Evolutionary conservation across 92 coral and sea anemone species (phyloP), one percentile per base, ranked within the genome.

Genomic region (Phenganax stokvisi): DNA sequence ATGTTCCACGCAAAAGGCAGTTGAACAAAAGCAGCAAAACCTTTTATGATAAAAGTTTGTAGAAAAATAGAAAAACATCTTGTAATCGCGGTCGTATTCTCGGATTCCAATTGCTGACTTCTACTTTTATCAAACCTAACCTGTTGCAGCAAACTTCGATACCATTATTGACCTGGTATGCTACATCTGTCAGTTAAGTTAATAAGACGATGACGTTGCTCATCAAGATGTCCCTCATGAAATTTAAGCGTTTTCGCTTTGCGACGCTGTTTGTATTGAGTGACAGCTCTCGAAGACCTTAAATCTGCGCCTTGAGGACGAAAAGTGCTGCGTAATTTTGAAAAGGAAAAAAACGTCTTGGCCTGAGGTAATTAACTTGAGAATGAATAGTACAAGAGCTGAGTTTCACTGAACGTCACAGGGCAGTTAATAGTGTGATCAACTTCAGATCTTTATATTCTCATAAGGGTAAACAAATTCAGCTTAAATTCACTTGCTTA

Each of bases 201-300:
- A 76, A 64, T 55, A n/a, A 76, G 56, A 57, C 81, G 55, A 29
- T 59, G 81, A 57, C 70, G 81, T 64, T n/a, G 9, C 31, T 47
- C 55, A 76, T 76, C 67, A 75, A 12, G 20, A 56, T 75, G 12
- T 52, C 67, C 29, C 31, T 55, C 27, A 75, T 56, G 80, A 54
- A 75, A 75, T 75, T 76, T 76, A 76, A 57, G 69, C 70, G 61
- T 64, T 59, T 29, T 8, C 4, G n/a, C 58, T 76, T 20, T 57
- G 55, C 27, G 13, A 69, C 81, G 81, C 57, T 76, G 30, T 76
- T 68, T 76, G 81, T 76, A 76, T 57, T 57, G 81, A 76, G 70
- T 76, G 81, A 76, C 60, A 8, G 8, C 81, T 76, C 10, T 2
- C 47, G 80, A 59, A 56, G 51, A 27, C 11, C 17, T 10, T 30